phyloP scores from a whole-genome alignment of 2,797 vertebrate species.

The Fistularia commersonii region DNA sequence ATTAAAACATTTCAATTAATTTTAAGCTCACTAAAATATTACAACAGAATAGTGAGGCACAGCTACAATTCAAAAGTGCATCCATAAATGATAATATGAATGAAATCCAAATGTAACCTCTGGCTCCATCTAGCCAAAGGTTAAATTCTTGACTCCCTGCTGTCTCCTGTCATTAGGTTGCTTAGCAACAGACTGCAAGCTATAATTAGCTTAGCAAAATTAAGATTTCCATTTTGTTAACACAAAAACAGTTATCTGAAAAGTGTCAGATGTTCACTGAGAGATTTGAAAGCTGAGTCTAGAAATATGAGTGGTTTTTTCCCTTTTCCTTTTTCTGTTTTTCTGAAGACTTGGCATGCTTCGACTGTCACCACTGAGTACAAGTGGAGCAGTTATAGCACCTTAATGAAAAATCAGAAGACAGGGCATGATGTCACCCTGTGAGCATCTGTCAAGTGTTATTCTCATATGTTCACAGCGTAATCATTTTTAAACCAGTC shows the following conservation, averaged over 20 bases:
- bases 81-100: constrained; percentile 63
- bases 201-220: constrained; percentile 75
- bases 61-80: constrained; percentile 22
- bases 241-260: constrained; percentile 71
- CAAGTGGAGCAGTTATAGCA: constrained; percentile 65
- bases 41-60: constrained; percentile 3
- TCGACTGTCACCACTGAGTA: constrained; percentile 54
- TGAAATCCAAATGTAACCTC: constrained; percentile 71
- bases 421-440: constrained; percentile 55
- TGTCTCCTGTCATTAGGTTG: constrained; percentile 77
- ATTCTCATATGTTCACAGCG: constrained; percentile 58
- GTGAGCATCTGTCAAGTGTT: constrained; percentile 65
- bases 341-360: constrained; percentile 54
- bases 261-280: constrained; percentile 68
- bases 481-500: constrained; percentile 43
- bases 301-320: constrained; percentile 56
- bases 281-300: constrained; percentile 55
- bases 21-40: constrained; percentile 12
- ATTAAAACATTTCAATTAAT: no score
- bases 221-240: constrained; percentile 77
- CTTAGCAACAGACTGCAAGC: constrained; percentile 71
- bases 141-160: constrained; percentile 78
- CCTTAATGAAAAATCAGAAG: constrained; percentile 64
- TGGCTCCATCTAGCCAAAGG: constrained; percentile 72
- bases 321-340: constrained; percentile 13